These are phyloP conservation scores for Synanthedon andrenaeformis DNA, from an alignment of 2,888 invertebrate genomes.

Conservation along the genomic window DNA sequence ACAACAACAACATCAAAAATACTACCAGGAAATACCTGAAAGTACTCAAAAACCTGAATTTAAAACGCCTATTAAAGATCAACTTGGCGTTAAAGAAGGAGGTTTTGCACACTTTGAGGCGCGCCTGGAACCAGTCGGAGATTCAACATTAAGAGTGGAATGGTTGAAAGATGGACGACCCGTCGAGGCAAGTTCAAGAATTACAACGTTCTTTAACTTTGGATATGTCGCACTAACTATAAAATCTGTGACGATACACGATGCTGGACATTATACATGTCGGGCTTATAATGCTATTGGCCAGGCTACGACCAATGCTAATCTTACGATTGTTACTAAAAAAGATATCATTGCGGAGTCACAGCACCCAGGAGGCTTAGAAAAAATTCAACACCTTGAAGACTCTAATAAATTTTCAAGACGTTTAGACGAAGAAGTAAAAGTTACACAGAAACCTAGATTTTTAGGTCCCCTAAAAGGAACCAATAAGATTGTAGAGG, in stretches of 20 bases:
- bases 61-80: slow-evolving; percentile 90
- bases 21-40: slow-evolving; percentile 84
- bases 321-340: slow-evolving; percentile 85
- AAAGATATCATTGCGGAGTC: slow-evolving; percentile 89
- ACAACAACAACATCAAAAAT: slow-evolving; percentile 82
- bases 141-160: slow-evolving; percentile 89
- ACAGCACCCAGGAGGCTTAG: slow-evolving; percentile 91
- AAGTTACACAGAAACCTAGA: slow-evolving; percentile 83
- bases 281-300: slow-evolving; percentile 89
- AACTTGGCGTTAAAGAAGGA: slow-evolving; percentile 87
- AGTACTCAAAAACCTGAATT: slow-evolving; percentile 86
- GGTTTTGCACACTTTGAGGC: slow-evolving; percentile 97
- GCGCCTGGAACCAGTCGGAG: slow-evolving; percentile 92
- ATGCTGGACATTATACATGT: slow-evolving; percentile 91
- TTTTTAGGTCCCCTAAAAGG: slow-evolving; percentile 91
- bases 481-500: slow-evolving; percentile 93
- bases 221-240: slow-evolving; percentile 95
- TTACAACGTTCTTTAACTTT: slow-evolving; percentile 93
- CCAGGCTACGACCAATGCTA: slow-evolving; percentile 85
- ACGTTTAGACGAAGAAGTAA: slow-evolving; percentile 79
- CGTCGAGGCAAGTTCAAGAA: slow-evolving; percentile 92
- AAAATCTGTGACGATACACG: slow-evolving; percentile 88
- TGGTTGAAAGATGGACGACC: slow-evolving; percentile 94
- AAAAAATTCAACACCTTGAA: slow-evolving; percentile 91
- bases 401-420: slow-evolving; percentile 81